These are phyloP conservation scores for Proctacanthus coquilletti DNA, from an alignment of 1,140 invertebrate genomes.

Conservation along the genomic window DNA sequence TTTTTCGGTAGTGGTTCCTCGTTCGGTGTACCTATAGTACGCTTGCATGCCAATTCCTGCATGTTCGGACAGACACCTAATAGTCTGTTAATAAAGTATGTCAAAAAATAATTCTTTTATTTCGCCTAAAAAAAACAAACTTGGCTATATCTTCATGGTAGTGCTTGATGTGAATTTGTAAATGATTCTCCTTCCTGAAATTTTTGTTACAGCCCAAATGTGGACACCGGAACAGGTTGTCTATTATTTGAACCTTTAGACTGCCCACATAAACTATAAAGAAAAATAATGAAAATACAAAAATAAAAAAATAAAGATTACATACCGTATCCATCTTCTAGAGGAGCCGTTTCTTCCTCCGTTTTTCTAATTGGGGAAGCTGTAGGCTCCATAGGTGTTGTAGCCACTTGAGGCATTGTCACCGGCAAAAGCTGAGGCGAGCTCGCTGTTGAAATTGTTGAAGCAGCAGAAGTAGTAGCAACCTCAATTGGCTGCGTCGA, in stretches of 20 bases:
- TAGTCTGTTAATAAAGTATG: constrained; percentile 25
- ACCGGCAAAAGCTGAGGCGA: background rate
- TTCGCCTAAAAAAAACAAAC: constrained; percentile 12
- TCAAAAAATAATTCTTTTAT: background rate
- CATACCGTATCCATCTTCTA: constrained; percentile 15
- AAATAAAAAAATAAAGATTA: constrained; percentile 1
- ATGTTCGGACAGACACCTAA: constrained; percentile 69
- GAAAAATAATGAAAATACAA: constrained; percentile 7
- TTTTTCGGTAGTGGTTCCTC: constrained; percentile 37
- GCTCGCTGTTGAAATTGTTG: background rate
- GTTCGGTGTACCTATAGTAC: constrained; percentile 46
- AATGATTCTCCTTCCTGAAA: constrained; percentile 75
- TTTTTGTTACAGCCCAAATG: constrained; percentile 71
- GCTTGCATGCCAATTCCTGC: constrained; percentile 62
- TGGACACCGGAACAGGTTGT: constrained; percentile 60
- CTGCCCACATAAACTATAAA: constrained; percentile 46
- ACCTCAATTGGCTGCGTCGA: constrained; percentile 12
- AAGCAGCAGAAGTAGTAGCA: background rate
- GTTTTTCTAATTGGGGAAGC: constrained; percentile 8
- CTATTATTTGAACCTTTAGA: constrained; percentile 49
- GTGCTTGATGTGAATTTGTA: constrained; percentile 84
- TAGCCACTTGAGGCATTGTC: constrained; percentile 15
- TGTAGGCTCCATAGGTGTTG: constrained; percentile 18
- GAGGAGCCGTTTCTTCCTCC: constrained; percentile 4
- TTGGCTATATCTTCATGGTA: constrained; percentile 68